phyloP scores from a whole-genome alignment of 2,797 vertebrate species.

The Sebastiscus tertius region DNA sequence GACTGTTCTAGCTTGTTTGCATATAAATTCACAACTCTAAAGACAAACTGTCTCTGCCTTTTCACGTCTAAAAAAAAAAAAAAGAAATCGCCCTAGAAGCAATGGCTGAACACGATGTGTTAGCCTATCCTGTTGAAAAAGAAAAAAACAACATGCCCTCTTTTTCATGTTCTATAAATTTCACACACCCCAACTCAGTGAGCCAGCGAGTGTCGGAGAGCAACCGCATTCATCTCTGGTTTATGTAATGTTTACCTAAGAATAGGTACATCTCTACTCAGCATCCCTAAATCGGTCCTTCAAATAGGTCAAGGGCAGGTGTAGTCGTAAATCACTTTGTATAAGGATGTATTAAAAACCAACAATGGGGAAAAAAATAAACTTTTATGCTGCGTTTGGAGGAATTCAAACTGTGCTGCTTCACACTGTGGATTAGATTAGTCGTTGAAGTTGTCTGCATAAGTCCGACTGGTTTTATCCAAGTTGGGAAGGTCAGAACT shows the following conservation, averaged over 20 bases:
- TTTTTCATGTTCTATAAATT: constrained; percentile 67
- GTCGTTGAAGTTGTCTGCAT: neutral
- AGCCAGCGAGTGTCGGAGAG: constrained; percentile 54
- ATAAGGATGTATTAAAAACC: constrained; percentile 35
- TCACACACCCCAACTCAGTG: constrained; percentile 41
- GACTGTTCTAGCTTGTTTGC: neutral
- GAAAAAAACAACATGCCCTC: constrained; percentile 19
- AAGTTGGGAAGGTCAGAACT: neutral
- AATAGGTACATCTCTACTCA: constrained; percentile 68
- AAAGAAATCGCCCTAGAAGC: constrained; percentile 17
- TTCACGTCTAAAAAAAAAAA: constrained; percentile 8
- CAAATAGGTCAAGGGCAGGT: constrained; percentile 66
- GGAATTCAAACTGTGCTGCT: constrained; percentile 15
- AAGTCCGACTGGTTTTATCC: constrained; percentile 6
- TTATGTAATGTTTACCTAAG: constrained; percentile 74
- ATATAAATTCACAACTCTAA: neutral
- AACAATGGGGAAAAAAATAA: constrained; percentile 4
- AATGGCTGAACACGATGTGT: constrained; percentile 22
- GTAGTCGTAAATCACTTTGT: constrained; percentile 64
- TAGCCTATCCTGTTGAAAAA: constrained; percentile 1
- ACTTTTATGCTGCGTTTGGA: constrained; percentile 43
- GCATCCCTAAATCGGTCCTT: constrained; percentile 66
- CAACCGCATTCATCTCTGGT: constrained; percentile 59
- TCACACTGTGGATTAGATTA: neutral
- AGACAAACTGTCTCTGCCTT: neutral